These are phyloP conservation scores for Camponotus fellah DNA, from an alignment of 2,888 invertebrate species.

Conservation along the genomic window DNA sequence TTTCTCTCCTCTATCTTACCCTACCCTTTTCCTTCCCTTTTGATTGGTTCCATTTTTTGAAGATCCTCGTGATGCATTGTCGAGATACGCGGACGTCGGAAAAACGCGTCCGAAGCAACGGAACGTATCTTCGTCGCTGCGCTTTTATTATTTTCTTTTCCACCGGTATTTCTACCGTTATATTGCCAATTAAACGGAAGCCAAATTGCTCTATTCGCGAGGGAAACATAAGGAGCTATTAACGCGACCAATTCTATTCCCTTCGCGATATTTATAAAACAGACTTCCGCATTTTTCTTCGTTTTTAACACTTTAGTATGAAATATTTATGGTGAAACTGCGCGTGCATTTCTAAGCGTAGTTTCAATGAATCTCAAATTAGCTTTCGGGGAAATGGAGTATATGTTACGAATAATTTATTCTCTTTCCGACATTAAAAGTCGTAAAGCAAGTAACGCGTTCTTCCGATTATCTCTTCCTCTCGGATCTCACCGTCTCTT, in stretches of 20 bases:
- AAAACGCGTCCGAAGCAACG: conserved; percentile 5
- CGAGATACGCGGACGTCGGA: conserved; percentile 12
- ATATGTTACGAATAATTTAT: background rate
- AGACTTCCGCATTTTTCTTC: background rate
- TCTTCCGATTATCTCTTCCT: background rate
- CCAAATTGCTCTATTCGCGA: conserved; percentile 17
- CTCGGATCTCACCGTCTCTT: background rate
- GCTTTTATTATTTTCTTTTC: conserved; percentile 30
- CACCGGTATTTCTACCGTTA: conserved; percentile 7
- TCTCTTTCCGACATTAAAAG: conserved; percentile 1
- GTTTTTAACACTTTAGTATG: background rate
- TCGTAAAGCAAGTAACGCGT: conserved; percentile 10
- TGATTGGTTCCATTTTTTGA: conserved; percentile 36
- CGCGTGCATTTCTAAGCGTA: background rate
- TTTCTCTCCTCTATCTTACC: background rate
- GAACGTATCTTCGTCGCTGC: background rate
- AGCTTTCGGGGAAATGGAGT: background rate
- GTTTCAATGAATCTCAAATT: background rate
- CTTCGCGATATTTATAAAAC: background rate
- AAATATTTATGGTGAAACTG: conserved; percentile 6
- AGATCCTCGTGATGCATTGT: conserved; percentile 9
- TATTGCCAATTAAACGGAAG: conserved; percentile 14
- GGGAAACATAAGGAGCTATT: conserved; percentile 16
- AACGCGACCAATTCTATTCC: background rate
- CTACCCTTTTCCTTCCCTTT: background rate